A percentile compares a stretch with the other conserved stretches of the same genome.
These are phyloP conservation scores for Eublepharis macularius DNA, from an alignment of 2,113 vertebrate species.

Conservation along the genomic window DNA sequence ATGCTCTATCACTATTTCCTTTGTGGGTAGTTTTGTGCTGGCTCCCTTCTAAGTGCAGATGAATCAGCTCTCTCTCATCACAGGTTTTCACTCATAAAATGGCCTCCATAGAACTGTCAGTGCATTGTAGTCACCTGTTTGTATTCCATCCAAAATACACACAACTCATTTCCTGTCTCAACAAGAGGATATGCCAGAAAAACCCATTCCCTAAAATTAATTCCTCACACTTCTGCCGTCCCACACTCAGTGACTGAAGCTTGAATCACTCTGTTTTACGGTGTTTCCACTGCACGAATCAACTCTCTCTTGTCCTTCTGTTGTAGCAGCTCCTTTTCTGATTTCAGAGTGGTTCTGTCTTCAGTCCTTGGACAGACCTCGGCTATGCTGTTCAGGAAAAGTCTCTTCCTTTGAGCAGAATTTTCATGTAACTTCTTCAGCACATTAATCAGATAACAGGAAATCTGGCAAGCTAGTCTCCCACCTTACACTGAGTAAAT, in stretches of 20 bases:
- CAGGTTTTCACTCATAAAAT: slow-evolving; percentile 18
- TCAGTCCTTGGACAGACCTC: neutral
- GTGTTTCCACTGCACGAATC: neutral
- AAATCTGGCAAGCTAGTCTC: neutral
- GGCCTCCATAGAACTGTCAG: slow-evolving; percentile 19
- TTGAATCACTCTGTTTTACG: slow-evolving; percentile 15
- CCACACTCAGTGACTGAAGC: neutral
- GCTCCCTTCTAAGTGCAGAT: slow-evolving; percentile 17
- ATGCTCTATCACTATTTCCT: slow-evolving; percentile 24
- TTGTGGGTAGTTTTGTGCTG: slow-evolving; percentile 18
- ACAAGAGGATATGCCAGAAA: slow-evolving; percentile 18
- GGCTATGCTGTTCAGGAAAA: neutral
- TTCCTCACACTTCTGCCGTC: neutral
- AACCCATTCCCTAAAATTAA: slow-evolving; percentile 18
- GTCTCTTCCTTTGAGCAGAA: neutral
- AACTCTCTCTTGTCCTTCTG: neutral
- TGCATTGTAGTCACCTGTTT: slow-evolving; percentile 6
- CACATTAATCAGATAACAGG: neutral
- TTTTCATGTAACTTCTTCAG: neutral
- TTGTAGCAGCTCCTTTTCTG: neutral
- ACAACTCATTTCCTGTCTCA: slow-evolving; percentile 39
- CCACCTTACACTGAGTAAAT: neutral
- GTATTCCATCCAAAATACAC: slow-evolving; percentile 22
- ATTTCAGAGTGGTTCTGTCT: neutral
- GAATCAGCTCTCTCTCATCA: neutral